Conservation (phyloP, 2,113 vertebrate species). For the Macrotis lagotis region DNA sequence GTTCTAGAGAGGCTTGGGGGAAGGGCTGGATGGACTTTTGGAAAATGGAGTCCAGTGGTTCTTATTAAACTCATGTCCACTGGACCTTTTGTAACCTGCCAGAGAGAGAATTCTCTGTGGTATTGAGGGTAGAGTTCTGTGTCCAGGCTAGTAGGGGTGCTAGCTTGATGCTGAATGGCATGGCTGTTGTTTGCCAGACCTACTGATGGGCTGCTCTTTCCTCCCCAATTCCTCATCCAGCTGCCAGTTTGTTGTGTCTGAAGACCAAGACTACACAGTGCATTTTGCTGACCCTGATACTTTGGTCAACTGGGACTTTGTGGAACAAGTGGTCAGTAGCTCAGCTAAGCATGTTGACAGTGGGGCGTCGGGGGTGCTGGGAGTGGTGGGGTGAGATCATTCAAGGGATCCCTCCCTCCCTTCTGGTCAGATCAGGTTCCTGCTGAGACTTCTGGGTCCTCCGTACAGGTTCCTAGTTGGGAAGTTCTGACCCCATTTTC, state of each 20-base stretch:
- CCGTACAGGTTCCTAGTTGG: background rate
- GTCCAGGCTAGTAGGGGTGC: background rate
- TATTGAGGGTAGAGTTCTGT: background rate
- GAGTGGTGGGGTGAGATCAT: constrained; percentile 12
- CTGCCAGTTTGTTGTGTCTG: constrained; percentile 98
- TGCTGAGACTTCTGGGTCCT: background rate
- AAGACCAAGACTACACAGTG: constrained; percentile 97
- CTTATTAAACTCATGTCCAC: background rate
- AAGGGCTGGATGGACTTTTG: constrained; percentile 18
- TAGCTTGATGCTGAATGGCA: constrained; percentile 1
- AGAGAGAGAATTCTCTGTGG: background rate
- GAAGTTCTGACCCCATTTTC: background rate
- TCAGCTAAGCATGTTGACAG: background rate
- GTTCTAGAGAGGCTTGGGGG: constrained; percentile 19
- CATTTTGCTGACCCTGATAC: constrained; percentile 99
- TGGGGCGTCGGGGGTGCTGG: too few relatives aligned
- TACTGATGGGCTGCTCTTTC: constrained; percentile 22
- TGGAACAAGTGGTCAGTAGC: constrained; percentile 98
- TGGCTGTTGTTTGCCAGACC: background rate
- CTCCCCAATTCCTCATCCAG: constrained; percentile 78
- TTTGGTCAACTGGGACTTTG: constrained; percentile 98
- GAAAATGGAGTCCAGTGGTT: constrained; percentile 48
- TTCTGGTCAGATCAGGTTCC: background rate
- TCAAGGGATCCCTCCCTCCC: background rate
- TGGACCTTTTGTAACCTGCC: constrained; percentile 19